Evolutionary conservation across 2,113 vertebrate genomes (phyloP), one percentile per base, ranked within the genome.

Genomic region (Varanus komodoensis): DNA sequence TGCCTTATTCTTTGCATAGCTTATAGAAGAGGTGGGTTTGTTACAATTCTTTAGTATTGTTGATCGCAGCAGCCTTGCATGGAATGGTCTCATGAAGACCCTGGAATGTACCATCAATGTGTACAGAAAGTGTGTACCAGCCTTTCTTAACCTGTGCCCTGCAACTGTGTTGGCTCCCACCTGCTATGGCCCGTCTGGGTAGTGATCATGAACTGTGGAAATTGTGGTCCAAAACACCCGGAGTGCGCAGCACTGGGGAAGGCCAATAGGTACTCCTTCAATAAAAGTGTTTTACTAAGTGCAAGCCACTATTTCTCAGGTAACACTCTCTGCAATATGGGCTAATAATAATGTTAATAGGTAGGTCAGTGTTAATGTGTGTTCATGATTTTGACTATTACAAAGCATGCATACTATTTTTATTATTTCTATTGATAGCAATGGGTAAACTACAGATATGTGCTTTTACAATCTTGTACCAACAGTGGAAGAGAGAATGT

Each of bases 21-120:
- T 83, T 32, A 71, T 0, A 86, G 82, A 91, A 83, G 93, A 38
- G 75, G 34, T 67, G 82, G 82, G 7, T 84, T 93, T 80, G 93
- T 87, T 38, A 50, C n/a, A 57, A 64, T 5, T 67, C 25, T 73
- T 67, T 67, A 68, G 0, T 34, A 23, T 78, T 79, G 23, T 44
- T 61, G 29, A 11, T 54, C 48, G 69, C 34, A 91, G 8, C 50
- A 64, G 64, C 32, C 21, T 50, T 69, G 29, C 75, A 80, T 32
- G 2, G 67, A 80, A 6, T 54, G 64, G 48, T 3, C 14, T 82
- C 23, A 48, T 44, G 64, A 50, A 87, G 4, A 67, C 54, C 34
- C n/a, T 38, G 9, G 50, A 23, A 25, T 50, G 3, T 61, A 11
- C 15, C n/a, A 52, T 25, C 52, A 11, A n/a, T 52, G 68, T 52